Base-by-base conservation (phyloP, 2,888 invertebrate genomes). In the Agriopis aurantiaria region DNA sequence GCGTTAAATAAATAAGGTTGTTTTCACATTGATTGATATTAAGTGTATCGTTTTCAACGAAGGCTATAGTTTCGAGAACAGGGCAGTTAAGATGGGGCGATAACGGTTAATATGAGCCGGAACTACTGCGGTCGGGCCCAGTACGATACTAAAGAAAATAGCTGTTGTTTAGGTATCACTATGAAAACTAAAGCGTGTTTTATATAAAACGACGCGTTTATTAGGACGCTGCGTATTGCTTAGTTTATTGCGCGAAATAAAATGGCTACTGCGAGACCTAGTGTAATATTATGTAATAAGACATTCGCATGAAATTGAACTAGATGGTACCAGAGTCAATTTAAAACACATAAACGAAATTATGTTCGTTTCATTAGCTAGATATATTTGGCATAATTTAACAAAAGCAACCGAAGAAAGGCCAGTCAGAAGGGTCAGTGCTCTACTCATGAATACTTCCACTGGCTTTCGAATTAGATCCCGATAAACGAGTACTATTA, bases 61-160 rank as follows among this genome's bases (percentile, higher is more conserved):
- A 85, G 86, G 88, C 87, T 86, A 85, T 89, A 92, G 91, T 92
- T 93, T 93, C 86, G 87, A 93, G 92, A 91, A 91, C 88, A 84
- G 84, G 88, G 91, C 83, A 91, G 93, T 93, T 93, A 91, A 93
- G 93, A 94, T 93, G 84, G 85, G 74, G 76, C 91, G 93, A 94
- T 94, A 93, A 90, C 86, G 78, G 87, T 93, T 93, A 93, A 93
- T 94, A 93, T 89, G 91, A 93, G 92, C 88, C 93, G 93, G 93
- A 93, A 93, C 88, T 84, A 76, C 61, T 51, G 76, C 82, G 83
- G 84, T 80, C 80, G 85, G 88, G 82, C 85, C 82, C 83, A 79
- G 85, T 80, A 79, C 82, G 80, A 82, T 78, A 82, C 83, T 85
- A 82, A 85, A 80, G 87, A 88, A 91, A 90, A 90, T 88, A 85